Evolutionary conservation across 2,888 invertebrate genomes (phyloP), one percentile per base, ranked within the genome.

Genomic region (Drosophila nr. medialis): DNA sequence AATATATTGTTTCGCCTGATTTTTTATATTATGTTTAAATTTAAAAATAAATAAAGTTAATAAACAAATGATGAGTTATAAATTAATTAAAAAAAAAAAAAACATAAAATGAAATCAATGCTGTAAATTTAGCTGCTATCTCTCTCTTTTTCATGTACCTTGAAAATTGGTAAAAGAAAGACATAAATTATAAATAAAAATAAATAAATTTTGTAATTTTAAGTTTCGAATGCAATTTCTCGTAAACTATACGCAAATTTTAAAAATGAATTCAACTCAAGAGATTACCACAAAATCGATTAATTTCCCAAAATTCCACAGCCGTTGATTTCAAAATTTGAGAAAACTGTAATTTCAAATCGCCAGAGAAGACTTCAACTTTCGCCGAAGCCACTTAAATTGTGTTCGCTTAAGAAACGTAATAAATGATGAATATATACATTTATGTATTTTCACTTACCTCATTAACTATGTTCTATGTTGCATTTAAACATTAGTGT

Each of bases 91-190:
- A 32, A 10, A 7, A 32, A 10, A 7, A 8, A 27, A 36, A 42
- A 7, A 21, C 4, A 6, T 21, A 34, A 34, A 6, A 2, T 24
- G 6, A 34, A n/a, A 15, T 55, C 18, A 4, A 24, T 21, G 21
- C 13, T 21, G 11, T 2, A n/a, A 21, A 32, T 32, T 32, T 54
- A 54, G 8, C 10, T 11, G 51, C 10, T 38, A 21, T 66, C 54
- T 67, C 66, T 21, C 54, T 67, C 32, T 29, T n/a, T 32, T 55
- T 2, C 11, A 11, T 42, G 42, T 42, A 10, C 10, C 1, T n/a
- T 40, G 34, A 13, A 5, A 13, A 34, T 34, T 13, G 34, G 34
- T 13, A 13, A 13, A 13, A 34, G 34, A 13, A 34, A 34, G 13
- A 13, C 11, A 40, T 11, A 10, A 40, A 40, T 21, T 40, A 40